Evolutionary conservation across 2,888 invertebrate species (phyloP).

Genomic region (Strigamia maritima): DNA sequence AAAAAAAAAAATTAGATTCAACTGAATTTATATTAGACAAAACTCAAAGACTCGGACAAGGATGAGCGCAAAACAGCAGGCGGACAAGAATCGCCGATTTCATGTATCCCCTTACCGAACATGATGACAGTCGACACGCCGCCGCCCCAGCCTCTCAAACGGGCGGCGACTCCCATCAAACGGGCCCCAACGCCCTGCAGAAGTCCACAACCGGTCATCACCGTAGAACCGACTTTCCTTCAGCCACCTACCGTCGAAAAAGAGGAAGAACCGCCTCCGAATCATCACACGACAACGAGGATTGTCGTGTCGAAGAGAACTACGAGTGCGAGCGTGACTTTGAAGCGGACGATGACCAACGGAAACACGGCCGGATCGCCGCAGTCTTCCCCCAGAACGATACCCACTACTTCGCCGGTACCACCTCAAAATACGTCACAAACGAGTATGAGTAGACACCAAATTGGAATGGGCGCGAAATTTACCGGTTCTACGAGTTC

Average conservation of each 20-base stretch:
- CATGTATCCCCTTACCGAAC: background rate
- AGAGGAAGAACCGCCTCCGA: background rate
- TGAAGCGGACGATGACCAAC: background rate
- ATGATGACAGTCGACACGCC: background rate
- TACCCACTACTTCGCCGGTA: background rate
- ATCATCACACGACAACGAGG: background rate
- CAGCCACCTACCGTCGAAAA: background rate
- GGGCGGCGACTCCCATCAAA: background rate
- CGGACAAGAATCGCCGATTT: background rate
- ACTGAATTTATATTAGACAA: background rate
- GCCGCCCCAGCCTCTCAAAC: background rate
- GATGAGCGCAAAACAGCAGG: background rate
- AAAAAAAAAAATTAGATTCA: background rate
- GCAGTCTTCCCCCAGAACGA: background rate
- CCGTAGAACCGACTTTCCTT: background rate
- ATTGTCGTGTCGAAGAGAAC: background rate
- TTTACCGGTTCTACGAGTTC: background rate
- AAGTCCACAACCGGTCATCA: background rate
- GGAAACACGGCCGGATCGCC: background rate
- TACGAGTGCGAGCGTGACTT: background rate
- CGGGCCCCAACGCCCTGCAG: background rate
- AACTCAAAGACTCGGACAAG: background rate
- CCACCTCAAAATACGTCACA: background rate
- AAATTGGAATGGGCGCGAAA: slow-evolving; percentile 11
- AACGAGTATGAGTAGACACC: background rate